Conservation (phyloP, 35 echinoderm and acorn worm genomes). For the Lytechinus pictus region DNA sequence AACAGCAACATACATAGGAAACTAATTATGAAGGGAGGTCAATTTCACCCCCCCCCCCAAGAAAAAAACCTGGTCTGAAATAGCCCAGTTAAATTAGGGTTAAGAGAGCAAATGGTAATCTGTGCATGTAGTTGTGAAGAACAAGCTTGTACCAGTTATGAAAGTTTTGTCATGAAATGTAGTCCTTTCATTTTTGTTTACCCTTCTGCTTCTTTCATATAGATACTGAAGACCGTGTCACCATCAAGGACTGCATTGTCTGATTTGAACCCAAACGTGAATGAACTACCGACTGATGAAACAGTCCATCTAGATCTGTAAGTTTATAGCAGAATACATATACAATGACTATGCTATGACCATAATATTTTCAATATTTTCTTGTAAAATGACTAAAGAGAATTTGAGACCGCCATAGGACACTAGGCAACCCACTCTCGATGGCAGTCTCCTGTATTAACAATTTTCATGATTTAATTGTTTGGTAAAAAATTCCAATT, state of each 20-base stretch:
- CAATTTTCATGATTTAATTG: too few relatives aligned
- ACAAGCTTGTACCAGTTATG: not conserved
- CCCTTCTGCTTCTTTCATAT: not conserved
- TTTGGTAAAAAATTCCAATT: too few relatives aligned
- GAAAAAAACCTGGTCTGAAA: not conserved
- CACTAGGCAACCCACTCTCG: too few relatives aligned
- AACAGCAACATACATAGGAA: too few relatives aligned
- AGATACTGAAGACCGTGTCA: slow-evolving; percentile 53
- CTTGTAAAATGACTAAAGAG: too few relatives aligned
- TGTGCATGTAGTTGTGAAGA: not conserved
- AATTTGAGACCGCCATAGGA: too few relatives aligned
- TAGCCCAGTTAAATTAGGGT: not conserved
- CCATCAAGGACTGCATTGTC: slow-evolving; percentile 59
- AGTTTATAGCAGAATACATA: not conserved
- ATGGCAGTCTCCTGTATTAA: too few relatives aligned
- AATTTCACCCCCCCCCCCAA: not conserved
- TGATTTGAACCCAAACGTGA: slow-evolving; percentile 61
- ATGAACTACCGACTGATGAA: slow-evolving; percentile 40
- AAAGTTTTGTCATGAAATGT: not conserved
- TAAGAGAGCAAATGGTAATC: not conserved
- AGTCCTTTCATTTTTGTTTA: not conserved
- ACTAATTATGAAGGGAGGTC: too few relatives aligned
- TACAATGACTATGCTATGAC: too few relatives aligned
- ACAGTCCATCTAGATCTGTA: slow-evolving; percentile 45
- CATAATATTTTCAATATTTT: too few relatives aligned